phyloP scores from a whole-genome alignment of 2,113 vertebrate species.

The Laterallus jamaicensis region DNA sequence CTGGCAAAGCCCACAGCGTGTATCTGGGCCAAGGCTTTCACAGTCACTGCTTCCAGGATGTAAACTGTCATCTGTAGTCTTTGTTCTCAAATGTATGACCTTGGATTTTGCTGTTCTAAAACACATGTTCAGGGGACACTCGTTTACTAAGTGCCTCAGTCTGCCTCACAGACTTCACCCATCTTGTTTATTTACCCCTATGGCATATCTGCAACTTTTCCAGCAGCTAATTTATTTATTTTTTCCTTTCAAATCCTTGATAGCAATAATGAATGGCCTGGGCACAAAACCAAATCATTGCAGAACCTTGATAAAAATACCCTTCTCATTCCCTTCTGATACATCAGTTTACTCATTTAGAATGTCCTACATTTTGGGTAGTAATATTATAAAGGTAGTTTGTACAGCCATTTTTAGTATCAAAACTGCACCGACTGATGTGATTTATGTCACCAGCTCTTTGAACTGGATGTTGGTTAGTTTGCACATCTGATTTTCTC shows the following conservation, averaged over 20 bases:
- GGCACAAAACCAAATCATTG: neutral
- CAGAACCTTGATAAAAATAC: neutral
- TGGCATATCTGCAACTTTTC: neutral
- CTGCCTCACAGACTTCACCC: neutral
- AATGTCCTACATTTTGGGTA: neutral
- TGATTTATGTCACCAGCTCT: neutral
- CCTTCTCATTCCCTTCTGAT: neutral
- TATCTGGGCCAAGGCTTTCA: neutral
- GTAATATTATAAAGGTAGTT: neutral
- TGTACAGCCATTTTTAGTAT: neutral
- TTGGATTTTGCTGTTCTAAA: neutral
- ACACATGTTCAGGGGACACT: neutral
- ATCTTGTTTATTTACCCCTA: neutral
- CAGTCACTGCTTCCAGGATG: neutral
- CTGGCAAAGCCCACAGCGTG: neutral
- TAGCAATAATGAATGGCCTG: neutral
- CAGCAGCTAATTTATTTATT: neutral
- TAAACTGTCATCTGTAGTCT: neutral
- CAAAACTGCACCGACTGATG: neutral
- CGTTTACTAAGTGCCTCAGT: neutral
- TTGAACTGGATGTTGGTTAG: neutral
- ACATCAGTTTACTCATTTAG: neutral
- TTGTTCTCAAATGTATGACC: neutral
- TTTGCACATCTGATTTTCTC: neutral
- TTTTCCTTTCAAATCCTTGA: neutral